phyloP scores from a whole-genome alignment of 2,888 invertebrate genomes.

The Eupithecia insigniata region DNA sequence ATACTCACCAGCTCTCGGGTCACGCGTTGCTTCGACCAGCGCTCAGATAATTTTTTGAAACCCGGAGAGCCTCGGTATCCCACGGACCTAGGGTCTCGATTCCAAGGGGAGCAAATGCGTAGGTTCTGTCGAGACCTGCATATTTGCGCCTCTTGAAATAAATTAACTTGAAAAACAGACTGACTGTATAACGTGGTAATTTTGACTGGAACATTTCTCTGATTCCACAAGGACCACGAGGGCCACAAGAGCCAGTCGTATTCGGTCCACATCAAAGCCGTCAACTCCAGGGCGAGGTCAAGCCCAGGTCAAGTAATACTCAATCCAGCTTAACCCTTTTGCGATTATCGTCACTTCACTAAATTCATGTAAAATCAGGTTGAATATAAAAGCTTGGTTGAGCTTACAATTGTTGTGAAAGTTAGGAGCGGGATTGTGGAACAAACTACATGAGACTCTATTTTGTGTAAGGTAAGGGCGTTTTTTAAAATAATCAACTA shows the following conservation, averaged over 20 bases:
- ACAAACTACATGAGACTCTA: background rate
- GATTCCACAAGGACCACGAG: background rate
- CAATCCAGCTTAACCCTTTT: slow-evolving; percentile 31
- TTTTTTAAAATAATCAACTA: no score
- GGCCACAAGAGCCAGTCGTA: background rate
- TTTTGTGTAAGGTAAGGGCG: no score
- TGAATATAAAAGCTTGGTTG: background rate
- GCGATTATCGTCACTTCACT: slow-evolving; percentile 33
- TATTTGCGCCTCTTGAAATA: no score
- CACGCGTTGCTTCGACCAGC: no score
- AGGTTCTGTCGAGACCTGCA: no score
- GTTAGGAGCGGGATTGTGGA: background rate
- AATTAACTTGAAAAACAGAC: background rate
- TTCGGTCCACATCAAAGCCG: slow-evolving; percentile 8
- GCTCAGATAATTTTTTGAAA: no score
- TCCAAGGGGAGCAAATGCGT: no score
- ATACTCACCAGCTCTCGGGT: no score
- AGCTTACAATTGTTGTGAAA: background rate
- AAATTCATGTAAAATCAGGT: background rate
- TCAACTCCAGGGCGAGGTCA: slow-evolving; percentile 4
- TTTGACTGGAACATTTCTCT: background rate
- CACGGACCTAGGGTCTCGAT: no score
- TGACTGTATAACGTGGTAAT: background rate
- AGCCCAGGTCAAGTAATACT: slow-evolving; percentile 12
- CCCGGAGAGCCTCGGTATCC: no score